phyloP scores from a whole-genome alignment of 37 sponge, comb jelly and placozoan species.

The Halichondria panicea region DNA sequence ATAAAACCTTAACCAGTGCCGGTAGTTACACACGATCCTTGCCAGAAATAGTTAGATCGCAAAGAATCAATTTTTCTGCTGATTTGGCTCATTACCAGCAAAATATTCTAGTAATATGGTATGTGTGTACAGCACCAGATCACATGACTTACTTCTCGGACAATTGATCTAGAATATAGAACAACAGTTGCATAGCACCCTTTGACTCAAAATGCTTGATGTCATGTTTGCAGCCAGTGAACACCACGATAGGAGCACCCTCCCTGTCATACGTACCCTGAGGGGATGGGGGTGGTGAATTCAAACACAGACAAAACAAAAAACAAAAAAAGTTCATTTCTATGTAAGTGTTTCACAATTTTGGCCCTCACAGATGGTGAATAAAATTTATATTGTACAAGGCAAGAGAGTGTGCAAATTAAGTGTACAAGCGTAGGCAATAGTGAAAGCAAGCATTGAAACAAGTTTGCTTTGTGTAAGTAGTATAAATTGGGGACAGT shows the following conservation, averaged over 20 bases:
- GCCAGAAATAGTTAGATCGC: no score
- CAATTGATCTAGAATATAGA: constrained; percentile 36
- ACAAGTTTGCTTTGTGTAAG: no score
- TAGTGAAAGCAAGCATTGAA: background rate
- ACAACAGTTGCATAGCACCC: constrained; percentile 47
- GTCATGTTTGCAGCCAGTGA: constrained; percentile 30
- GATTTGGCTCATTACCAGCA: no score
- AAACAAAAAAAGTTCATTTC: background rate
- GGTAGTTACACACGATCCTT: no score
- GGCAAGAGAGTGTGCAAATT: background rate
- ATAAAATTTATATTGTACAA: background rate
- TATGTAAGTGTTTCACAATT: background rate
- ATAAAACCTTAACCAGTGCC: no score
- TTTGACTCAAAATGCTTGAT: constrained; percentile 14
- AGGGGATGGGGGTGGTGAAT: no score
- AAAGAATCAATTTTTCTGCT: no score
- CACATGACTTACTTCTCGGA: constrained; percentile 23
- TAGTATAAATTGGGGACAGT: no score
- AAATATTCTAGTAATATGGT: no score
- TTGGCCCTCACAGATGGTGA: background rate
- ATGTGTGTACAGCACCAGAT: no score
- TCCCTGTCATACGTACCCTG: constrained; percentile 43
- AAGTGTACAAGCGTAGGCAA: no score
- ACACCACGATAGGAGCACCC: constrained; percentile 52
- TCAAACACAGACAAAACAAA: no score